Evolutionary conservation across 2,113 vertebrate genomes (phyloP).

Genomic region (Corvus cornix): DNA sequence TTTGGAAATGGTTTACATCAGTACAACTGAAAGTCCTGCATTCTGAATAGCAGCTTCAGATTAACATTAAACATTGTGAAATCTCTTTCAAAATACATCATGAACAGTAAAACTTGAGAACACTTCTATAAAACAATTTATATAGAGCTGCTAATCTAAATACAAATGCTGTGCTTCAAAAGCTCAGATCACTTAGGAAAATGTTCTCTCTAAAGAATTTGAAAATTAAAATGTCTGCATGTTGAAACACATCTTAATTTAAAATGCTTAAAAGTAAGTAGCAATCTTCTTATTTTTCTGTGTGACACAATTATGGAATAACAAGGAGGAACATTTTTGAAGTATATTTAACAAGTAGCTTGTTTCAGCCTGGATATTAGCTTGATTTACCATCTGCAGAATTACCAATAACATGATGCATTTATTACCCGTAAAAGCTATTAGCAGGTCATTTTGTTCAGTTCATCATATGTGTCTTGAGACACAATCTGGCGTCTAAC

Average conservation of each 20-base stretch:
- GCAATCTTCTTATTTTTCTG: slow-evolving; percentile 69
- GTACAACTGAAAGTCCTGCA: neutral
- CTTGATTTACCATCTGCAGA: slow-evolving; percentile 88
- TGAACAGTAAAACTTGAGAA: slow-evolving; percentile 12
- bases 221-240: slow-evolving; percentile 71
- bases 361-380: slow-evolving; percentile 82
- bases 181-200: slow-evolving; percentile 53
- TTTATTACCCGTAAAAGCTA: slow-evolving; percentile 90
- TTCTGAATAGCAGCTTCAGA: slow-evolving; percentile 25
- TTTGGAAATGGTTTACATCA: neutral
- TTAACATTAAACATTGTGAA: slow-evolving; percentile 39
- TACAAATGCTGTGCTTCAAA: slow-evolving; percentile 50
- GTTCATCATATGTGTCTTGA: slow-evolving; percentile 89
- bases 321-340: slow-evolving; percentile 73
- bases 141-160: slow-evolving; percentile 59
- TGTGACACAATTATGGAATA: slow-evolving; percentile 71
- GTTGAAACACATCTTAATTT: slow-evolving; percentile 72
- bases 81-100: slow-evolving; percentile 49
- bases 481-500: slow-evolving; percentile 89
- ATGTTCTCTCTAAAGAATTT: slow-evolving; percentile 62
- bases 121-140: slow-evolving; percentile 4
- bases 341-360: slow-evolving; percentile 85
- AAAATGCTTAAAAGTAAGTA: slow-evolving; percentile 70
- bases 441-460: slow-evolving; percentile 89
- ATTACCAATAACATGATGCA: slow-evolving; percentile 89